Base-by-base conservation (phyloP, 2,888 invertebrate genomes). In the Iselma pallidipennis region DNA sequence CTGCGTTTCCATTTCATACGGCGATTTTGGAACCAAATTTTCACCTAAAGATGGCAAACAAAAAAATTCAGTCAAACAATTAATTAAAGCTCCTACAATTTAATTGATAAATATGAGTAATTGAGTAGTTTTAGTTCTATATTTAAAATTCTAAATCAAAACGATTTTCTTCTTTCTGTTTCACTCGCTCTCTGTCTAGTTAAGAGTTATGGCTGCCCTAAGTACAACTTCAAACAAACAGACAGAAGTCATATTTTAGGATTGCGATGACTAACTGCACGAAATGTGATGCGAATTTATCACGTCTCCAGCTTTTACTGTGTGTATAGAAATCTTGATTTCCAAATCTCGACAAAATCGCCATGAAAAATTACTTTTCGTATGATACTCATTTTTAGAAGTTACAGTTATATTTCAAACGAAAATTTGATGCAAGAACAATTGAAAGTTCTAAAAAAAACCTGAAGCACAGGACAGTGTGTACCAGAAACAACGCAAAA, bases 1-100 rank as follows among this genome's bases (percentile, higher is more conserved):
- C 96, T 96, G 10, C 98, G 85, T 81, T 98, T 98, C 96, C 97
- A 97, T 80, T 98, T 98, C 98, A 98, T 98, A 73, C 98, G 88
- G 53, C 98, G 87, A 81, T 98, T 98, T 87, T 98, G 98, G 82
- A 98, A 98, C 98, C 96, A 97, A 75, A 97, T 96, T 86, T 96
- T 96, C 66, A 96, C 96, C 94, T 96, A 87, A 10, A n/a, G n/a
- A n/a, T n/a, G n/a, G n/a, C n/a, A 75, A 75, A 72, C 67, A 79
- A 76, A 73, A 45, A 49, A 52, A 57, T 57, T 19, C 6, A 28
- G 23, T 12, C 28, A 37, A 12, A 54, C 14, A 7, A 48, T 2
- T 7, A 12, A 23, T 14, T 26, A 25, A n/a, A 10, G 4, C 26
- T 49, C 7, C 45, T 45, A 7, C 45, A 14, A 48, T 16, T 21